These are phyloP conservation scores for Platanista minor DNA, from an alignment of 2,113 vertebrate genomes.

Conservation along the genomic window DNA sequence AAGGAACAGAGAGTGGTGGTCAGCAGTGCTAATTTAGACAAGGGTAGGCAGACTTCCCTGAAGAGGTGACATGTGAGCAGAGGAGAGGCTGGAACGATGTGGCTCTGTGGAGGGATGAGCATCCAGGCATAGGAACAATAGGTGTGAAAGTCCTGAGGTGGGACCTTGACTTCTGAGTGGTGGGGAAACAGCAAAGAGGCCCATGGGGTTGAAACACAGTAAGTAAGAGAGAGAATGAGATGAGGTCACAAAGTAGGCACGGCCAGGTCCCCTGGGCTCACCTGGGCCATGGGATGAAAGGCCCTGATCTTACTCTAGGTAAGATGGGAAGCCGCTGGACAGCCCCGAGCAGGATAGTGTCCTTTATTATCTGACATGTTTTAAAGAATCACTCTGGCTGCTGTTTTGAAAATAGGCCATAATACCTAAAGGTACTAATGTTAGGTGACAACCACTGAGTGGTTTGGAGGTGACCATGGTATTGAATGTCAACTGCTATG, in stretches of 20 bases:
- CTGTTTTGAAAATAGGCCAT: neutral
- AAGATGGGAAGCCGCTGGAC: neutral
- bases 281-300: neutral
- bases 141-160: neutral
- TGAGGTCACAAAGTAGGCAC: neutral
- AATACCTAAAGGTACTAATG: neutral
- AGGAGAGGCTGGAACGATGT: neutral
- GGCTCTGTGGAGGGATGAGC: neutral
- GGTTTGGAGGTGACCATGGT: neutral
- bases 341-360: neutral
- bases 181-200: neutral
- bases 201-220: rapidly evolving
- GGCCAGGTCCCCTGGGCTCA: neutral
- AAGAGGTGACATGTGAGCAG: neutral
- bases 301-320: neutral
- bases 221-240: neutral
- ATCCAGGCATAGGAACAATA: neutral
- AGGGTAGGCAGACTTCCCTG: neutral
- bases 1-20: neutral
- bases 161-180: neutral
- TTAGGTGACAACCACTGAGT: neutral
- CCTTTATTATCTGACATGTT: neutral
- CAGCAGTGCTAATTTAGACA: neutral
- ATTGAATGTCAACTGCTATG: neutral
- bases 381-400: neutral